phyloP scores from a whole-genome alignment of 2,797 vertebrate species.

The Enteromius radiatus region DNA sequence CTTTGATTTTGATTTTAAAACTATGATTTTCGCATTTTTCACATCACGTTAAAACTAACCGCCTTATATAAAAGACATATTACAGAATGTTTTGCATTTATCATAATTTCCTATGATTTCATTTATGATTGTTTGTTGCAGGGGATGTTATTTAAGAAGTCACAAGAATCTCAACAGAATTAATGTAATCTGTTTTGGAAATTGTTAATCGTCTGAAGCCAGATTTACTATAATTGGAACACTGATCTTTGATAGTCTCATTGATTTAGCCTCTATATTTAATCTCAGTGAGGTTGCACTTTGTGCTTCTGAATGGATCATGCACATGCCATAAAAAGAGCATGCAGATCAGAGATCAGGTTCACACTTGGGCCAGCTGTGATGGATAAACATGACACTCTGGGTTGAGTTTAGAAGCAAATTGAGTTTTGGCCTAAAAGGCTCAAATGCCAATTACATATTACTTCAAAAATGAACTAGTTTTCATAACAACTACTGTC shows the following conservation, averaged over 20 bases:
- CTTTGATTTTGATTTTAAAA: too few species aligned
- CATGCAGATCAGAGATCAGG: constrained; percentile 23
- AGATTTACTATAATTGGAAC: constrained; percentile 66
- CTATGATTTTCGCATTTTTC: too few species aligned
- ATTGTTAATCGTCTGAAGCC: constrained; percentile 63
- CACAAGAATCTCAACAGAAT: constrained; percentile 23
- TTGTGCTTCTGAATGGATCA: constrained; percentile 30
- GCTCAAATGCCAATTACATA: background rate
- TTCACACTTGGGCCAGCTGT: background rate
- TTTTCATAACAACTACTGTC: background rate
- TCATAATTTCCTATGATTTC: background rate
- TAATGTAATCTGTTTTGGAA: constrained; percentile 61
- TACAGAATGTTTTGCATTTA: background rate
- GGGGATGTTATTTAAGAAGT: background rate
- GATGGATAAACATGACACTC: constrained; percentile 12
- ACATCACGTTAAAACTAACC: background rate
- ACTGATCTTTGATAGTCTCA: constrained; percentile 61
- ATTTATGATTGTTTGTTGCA: background rate
- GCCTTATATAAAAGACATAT: background rate
- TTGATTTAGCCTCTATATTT: constrained; percentile 22
- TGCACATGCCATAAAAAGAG: constrained; percentile 2
- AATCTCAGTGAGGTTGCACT: background rate
- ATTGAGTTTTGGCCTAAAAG: background rate
- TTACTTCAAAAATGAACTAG: background rate
- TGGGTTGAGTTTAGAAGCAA: background rate